Conservation (phyloP, 2,113 vertebrate species). For the Dromaius novaehollandiae region DNA sequence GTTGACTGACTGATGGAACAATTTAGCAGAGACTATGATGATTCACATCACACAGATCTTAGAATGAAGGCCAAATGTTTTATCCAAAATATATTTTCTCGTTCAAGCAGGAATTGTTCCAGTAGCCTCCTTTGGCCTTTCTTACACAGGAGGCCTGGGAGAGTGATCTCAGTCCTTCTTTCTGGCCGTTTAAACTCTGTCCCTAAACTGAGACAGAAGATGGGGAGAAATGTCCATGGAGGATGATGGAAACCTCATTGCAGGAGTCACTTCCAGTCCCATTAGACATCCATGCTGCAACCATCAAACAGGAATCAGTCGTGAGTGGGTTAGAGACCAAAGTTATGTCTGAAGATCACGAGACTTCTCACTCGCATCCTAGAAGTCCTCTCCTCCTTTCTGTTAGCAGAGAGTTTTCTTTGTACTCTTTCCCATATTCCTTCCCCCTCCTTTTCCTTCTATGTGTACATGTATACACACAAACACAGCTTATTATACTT, state of each 20-base stretch:
- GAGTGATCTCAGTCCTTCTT: neutral
- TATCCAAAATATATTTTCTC: neutral
- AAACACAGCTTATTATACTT: neutral
- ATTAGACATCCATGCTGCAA: neutral
- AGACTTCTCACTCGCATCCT: neutral
- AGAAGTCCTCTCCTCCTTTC: neutral
- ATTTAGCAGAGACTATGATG: neutral
- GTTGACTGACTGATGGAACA: neutral
- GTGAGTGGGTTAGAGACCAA: neutral
- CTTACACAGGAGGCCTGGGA: neutral
- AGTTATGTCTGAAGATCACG: neutral
- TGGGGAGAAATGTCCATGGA: neutral
- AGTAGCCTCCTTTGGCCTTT: neutral
- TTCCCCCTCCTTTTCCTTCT: neutral
- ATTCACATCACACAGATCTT: neutral
- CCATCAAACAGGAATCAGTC: fast-evolving
- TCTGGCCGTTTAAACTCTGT: neutral
- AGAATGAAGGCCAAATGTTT: neutral
- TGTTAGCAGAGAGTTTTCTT: neutral
- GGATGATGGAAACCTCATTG: neutral
- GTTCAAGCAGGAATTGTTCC: neutral
- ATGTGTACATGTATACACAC: fast-evolving
- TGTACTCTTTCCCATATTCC: neutral
- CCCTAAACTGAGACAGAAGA: neutral
- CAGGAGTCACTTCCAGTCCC: neutral